These are phyloP conservation scores for Pogonocherus hispidulus DNA, from an alignment of 2,888 invertebrate genomes.

Conservation along the genomic window DNA sequence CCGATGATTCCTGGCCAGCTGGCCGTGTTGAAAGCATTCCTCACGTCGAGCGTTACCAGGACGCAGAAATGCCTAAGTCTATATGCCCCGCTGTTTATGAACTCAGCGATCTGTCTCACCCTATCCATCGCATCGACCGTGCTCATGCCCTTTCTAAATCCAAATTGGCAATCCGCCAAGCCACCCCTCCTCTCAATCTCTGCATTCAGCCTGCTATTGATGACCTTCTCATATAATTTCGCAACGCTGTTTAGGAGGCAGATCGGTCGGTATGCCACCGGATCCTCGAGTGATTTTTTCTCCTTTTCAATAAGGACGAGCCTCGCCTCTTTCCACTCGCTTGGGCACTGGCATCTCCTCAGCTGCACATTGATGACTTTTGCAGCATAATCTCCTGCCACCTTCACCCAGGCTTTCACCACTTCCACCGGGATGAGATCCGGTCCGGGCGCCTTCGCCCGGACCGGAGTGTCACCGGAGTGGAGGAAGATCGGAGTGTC, in stretches of 20 bases:
- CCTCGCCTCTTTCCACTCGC: slow-evolving; percentile 25
- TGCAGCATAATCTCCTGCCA: background rate
- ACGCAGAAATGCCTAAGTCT: background rate
- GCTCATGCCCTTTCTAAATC: slow-evolving; percentile 8
- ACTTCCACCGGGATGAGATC: too few relatives aligned
- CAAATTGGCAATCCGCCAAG: slow-evolving; percentile 20
- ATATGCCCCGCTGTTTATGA: background rate
- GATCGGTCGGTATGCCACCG: slow-evolving; percentile 18
- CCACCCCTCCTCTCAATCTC: slow-evolving; percentile 16
- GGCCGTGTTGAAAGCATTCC: background rate
- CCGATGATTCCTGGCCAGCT: background rate
- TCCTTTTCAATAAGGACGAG: slow-evolving; percentile 26
- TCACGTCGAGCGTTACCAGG: background rate
- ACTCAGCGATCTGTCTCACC: background rate
- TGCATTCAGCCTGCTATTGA: slow-evolving; percentile 10
- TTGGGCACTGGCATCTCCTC: too few relatives aligned
- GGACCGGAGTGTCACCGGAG: too few relatives aligned
- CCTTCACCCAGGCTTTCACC: background rate
- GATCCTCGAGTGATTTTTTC: background rate
- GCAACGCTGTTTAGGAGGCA: slow-evolving; percentile 28
- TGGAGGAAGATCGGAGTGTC: too few relatives aligned
- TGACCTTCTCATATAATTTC: slow-evolving; percentile 25
- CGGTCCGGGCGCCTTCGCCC: too few relatives aligned
- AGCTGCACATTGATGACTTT: too few relatives aligned
- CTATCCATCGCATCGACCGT: slow-evolving; percentile 10